Evolutionary conservation across 2,797 vertebrate species (phyloP).

Genomic region (Chelidonichthys spinosus): DNA sequence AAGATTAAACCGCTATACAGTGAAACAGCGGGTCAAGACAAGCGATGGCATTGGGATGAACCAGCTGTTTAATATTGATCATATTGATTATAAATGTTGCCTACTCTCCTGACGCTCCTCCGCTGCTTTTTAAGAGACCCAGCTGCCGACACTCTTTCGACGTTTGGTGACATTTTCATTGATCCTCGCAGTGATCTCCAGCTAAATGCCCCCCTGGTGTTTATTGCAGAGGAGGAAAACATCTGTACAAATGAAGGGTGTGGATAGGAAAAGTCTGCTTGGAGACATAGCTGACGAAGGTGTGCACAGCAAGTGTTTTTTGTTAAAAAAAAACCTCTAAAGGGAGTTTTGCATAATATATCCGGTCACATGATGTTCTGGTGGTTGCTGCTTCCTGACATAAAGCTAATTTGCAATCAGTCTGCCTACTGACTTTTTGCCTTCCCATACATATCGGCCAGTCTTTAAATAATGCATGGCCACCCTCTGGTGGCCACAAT

Average conservation of each 20-base stretch:
- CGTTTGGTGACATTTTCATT: constrained; percentile 78
- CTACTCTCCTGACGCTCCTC: constrained; percentile 31
- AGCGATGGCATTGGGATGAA: background rate
- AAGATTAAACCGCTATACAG: background rate
- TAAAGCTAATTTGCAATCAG: background rate
- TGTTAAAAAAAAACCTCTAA: background rate
- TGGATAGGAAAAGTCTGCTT: constrained; percentile 29
- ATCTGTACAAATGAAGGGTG: constrained; percentile 76
- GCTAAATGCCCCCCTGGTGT: constrained; percentile 71
- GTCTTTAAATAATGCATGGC: constrained; percentile 44
- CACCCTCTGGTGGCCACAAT: constrained; percentile 73
- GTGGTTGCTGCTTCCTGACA: background rate
- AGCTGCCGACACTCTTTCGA: constrained; percentile 71
- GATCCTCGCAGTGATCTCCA: constrained; percentile 63
- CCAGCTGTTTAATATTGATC: constrained; percentile 24
- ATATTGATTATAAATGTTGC: background rate
- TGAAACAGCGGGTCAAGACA: background rate
- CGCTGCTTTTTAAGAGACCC: constrained; percentile 55
- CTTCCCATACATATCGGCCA: background rate
- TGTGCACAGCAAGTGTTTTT: too few species aligned
- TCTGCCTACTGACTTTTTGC: background rate
- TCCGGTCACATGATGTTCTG: background rate
- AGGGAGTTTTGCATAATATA: background rate
- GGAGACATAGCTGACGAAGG: constrained; percentile 2
- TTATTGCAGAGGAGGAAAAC: constrained; percentile 66